Conservation (phyloP, 1,140 invertebrate species). For the Galendromus occidentalis region DNA sequence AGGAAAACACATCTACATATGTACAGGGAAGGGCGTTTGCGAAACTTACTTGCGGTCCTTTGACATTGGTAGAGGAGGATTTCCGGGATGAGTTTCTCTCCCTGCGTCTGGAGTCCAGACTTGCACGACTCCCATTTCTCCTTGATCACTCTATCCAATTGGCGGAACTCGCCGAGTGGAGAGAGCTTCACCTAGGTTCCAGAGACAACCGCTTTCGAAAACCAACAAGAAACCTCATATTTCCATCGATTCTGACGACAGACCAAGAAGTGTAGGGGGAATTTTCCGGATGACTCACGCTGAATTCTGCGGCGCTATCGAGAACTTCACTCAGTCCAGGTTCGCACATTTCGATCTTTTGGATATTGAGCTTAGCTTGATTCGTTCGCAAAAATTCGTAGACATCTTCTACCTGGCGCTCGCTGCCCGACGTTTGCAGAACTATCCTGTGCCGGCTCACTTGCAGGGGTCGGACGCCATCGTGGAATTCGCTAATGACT, state of each 20-base stretch:
- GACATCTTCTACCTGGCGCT: too few relatives aligned
- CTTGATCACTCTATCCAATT: not conserved
- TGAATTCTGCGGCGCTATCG: not conserved
- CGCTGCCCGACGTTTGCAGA: too few relatives aligned
- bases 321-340: not conserved
- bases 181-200: not conserved
- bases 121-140: not conserved
- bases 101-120: not conserved
- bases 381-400: too few relatives aligned
- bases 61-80: not conserved
- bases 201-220: too few relatives aligned
- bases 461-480: too few relatives aligned
- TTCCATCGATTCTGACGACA: too few relatives aligned
- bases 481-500: too few relatives aligned
- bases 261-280: too few relatives aligned
- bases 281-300: too few relatives aligned
- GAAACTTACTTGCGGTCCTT: not conserved
- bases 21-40: not conserved
- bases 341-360: not conserved
- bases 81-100: not conserved
- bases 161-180: not conserved
- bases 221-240: too few relatives aligned
- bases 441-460: too few relatives aligned
- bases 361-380: not conserved
- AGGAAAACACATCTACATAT: too few relatives aligned